Evolutionary conservation across 2,797 vertebrate genomes (phyloP).

Genomic region (Micropoecilia bifurca): DNA sequence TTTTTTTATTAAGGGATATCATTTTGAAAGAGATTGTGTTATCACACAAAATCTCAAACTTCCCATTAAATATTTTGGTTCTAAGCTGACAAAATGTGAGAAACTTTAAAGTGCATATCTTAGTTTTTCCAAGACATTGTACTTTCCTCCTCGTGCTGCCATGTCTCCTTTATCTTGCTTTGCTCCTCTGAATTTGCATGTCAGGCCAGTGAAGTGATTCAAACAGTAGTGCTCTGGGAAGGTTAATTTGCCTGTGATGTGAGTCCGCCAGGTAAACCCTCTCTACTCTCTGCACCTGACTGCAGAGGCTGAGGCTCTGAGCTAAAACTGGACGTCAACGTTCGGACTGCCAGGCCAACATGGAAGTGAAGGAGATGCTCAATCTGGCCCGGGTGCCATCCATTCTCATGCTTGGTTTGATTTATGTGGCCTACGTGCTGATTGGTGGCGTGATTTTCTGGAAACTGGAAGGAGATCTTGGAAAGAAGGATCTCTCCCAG

Average conservation of each 20-base stretch:
- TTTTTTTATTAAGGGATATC: not conserved
- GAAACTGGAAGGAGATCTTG: slow-evolving; percentile 77
- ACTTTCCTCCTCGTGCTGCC: not conserved
- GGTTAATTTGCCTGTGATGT: slow-evolving; percentile 76
- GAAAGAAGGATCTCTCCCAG: slow-evolving; percentile 41
- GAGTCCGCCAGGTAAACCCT: slow-evolving; percentile 20
- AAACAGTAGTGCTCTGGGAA: slow-evolving; percentile 47
- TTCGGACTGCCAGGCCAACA: slow-evolving; percentile 11
- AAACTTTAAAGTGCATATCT: not conserved
- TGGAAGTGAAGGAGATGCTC: slow-evolving; percentile 56
- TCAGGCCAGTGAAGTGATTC: slow-evolving; percentile 36
- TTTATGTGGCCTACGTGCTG: slow-evolving; percentile 79
- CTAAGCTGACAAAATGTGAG: not conserved
- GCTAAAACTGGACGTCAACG: not conserved
- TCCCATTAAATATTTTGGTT: not conserved
- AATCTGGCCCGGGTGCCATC: slow-evolving; percentile 64
- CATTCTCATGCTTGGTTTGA: slow-evolving; percentile 73
- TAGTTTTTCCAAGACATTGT: not conserved
- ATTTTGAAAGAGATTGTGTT: not conserved
- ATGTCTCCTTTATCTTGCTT: slow-evolving; percentile 25
- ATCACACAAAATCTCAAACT: not conserved
- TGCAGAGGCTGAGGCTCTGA: slow-evolving; percentile 13
- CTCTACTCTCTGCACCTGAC: not conserved
- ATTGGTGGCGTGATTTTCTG: slow-evolving; percentile 81
- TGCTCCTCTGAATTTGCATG: slow-evolving; percentile 78